A percentile compares a stretch with the other conserved stretches of the same genome.
phyloP scores from a whole-genome alignment of 2,797 vertebrate genomes.

The Typhlichthys eigenmanni region DNA sequence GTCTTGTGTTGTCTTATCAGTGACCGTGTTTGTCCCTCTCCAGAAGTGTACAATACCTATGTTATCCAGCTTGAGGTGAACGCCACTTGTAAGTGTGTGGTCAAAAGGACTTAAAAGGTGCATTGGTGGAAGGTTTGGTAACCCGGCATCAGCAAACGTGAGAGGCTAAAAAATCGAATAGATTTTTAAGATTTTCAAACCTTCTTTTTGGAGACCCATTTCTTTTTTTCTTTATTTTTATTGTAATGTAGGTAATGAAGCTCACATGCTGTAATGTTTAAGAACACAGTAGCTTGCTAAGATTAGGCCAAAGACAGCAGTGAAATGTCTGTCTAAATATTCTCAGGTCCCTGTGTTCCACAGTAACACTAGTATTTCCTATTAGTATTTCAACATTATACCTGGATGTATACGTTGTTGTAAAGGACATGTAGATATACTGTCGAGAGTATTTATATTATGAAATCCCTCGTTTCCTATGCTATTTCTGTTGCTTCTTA shows the following conservation, averaged over 20 bases:
- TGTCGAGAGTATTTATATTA: neutral
- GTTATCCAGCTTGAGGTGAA: conserved; percentile 28
- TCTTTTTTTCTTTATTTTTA: conserved; percentile 5
- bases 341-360: conserved; percentile 5
- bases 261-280: neutral
- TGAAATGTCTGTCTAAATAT: conserved; percentile 6
- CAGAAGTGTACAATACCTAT: neutral
- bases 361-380: neutral
- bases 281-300: conserved; percentile 10
- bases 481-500: conserved; percentile 11
- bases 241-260: conserved; percentile 3
- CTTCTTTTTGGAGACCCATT: conserved; percentile 9
- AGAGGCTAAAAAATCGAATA: conserved; percentile 18
- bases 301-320: conserved; percentile 47
- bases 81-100: conserved; percentile 49
- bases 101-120: conserved; percentile 16
- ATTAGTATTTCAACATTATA: neutral
- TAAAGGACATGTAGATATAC: neutral
- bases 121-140: conserved; percentile 13
- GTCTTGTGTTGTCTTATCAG: conserved; percentile 23
- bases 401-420: neutral
- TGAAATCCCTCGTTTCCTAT: neutral
- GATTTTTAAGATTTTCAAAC: conserved; percentile 14
- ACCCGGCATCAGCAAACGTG: conserved; percentile 35
- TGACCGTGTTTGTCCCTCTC: conserved; percentile 17